phyloP scores from a whole-genome alignment of 2,113 vertebrate species.

The Lontra canadensis region DNA sequence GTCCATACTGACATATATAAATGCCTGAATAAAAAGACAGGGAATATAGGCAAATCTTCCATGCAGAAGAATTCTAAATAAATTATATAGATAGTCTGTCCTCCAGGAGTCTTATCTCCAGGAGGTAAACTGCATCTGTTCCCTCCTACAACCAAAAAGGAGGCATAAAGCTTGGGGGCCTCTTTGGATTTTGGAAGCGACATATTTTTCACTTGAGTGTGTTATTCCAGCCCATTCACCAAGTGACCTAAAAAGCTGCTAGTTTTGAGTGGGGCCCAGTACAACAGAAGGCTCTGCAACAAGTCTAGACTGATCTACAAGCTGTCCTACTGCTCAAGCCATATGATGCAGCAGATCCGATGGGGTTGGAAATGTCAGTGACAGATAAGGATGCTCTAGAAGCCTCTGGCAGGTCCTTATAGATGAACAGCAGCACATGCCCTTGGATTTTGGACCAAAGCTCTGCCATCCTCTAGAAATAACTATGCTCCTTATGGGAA shows the following conservation, averaged over 20 bases:
- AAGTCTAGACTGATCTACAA: neutral
- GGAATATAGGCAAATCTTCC: neutral
- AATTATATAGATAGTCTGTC: neutral
- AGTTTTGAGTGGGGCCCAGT: neutral
- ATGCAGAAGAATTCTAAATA: neutral
- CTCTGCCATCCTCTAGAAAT: neutral
- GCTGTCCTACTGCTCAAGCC: too few relatives aligned
- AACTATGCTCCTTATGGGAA: neutral
- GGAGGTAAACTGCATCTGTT: too few relatives aligned
- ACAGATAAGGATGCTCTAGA: neutral
- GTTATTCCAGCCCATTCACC: neutral
- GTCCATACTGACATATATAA: neutral
- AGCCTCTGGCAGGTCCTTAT: neutral
- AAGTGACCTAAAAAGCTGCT: neutral
- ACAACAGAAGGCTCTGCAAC: neutral
- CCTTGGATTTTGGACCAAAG: neutral
- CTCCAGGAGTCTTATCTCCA: neutral
- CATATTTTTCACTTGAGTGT: neutral
- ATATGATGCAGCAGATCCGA: neutral
- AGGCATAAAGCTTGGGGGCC: neutral
- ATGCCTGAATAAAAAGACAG: neutral
- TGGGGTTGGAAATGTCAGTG: neutral
- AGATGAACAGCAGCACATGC: neutral
- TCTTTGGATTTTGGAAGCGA: neutral
- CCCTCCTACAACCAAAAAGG: neutral